Evolutionary conservation across 2,797 vertebrate species (phyloP).

Genomic region (Aselliscus stoliczkanus): DNA sequence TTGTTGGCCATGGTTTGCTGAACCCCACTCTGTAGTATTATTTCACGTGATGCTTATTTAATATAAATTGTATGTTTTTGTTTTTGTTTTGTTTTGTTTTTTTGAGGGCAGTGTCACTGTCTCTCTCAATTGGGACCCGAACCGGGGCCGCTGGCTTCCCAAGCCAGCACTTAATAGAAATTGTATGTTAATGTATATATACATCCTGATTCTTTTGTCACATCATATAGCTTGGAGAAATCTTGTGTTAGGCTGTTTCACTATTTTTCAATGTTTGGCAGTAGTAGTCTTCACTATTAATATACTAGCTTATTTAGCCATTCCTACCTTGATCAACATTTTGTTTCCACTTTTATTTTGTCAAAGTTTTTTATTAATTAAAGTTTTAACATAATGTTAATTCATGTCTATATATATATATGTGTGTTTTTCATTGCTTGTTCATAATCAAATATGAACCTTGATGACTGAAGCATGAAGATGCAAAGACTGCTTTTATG

Average conservation of each 20-base stretch:
- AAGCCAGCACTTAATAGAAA: neutral
- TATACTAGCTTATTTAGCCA: neutral
- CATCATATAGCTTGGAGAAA: neutral
- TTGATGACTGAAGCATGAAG: neutral
- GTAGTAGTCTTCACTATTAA: neutral
- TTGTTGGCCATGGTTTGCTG: neutral
- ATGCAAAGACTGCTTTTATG: neutral
- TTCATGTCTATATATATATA: neutral
- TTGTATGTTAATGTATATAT: neutral
- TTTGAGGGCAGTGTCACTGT: no score
- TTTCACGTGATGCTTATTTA: neutral
- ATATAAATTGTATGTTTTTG: neutral
- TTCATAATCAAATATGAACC: neutral
- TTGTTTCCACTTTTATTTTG: neutral
- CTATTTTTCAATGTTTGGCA: neutral
- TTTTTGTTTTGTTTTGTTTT: no score
- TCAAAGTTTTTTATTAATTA: neutral
- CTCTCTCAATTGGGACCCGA: no score
- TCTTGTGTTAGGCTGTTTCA: neutral
- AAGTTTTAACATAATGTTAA: neutral
- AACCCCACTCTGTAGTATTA: neutral
- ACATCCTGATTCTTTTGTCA: neutral
- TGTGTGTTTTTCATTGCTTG: neutral
- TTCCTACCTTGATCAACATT: neutral
- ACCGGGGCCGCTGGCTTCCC: no score